phyloP scores from a whole-genome alignment of 2,113 vertebrate genomes.

The Larimichthys crocea region DNA sequence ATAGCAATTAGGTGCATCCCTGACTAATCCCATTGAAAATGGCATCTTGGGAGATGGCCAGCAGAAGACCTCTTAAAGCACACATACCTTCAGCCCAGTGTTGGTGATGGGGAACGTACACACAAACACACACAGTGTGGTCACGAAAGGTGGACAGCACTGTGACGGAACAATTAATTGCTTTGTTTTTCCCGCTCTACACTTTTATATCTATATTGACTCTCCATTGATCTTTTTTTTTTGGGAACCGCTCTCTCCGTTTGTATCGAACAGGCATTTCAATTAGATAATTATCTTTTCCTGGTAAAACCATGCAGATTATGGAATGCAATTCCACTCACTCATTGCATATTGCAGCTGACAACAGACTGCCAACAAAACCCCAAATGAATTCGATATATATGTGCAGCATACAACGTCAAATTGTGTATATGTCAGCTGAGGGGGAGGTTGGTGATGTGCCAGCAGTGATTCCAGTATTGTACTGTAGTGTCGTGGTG shows the following conservation, averaged over 20 bases:
- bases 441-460: neutral
- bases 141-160: conserved; percentile 45
- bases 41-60: conserved; percentile 84
- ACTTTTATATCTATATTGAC: conserved; percentile 42
- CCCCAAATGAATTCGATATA: neutral
- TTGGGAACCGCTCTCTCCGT: conserved; percentile 21
- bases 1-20: conserved; percentile 96
- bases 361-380: neutral
- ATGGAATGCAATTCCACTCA: conserved; percentile 19
- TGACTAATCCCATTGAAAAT: conserved; percentile 93
- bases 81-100: conserved; percentile 39
- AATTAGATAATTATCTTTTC: conserved; percentile 46
- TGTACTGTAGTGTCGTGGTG: conserved; percentile 3
- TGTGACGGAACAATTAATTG: conserved; percentile 69
- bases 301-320: conserved; percentile 36
- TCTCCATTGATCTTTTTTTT: conserved; percentile 45
- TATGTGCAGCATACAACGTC: neutral
- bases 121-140: neutral
- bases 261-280: conserved; percentile 48
- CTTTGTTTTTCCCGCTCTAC: conserved; percentile 57
- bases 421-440: neutral
- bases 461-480: neutral
- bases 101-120: neutral
- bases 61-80: conserved; percentile 60
- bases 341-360: neutral